Evolutionary conservation across 1,140 invertebrate genomes (phyloP).

Genomic region (Drosophila mauritiana): DNA sequence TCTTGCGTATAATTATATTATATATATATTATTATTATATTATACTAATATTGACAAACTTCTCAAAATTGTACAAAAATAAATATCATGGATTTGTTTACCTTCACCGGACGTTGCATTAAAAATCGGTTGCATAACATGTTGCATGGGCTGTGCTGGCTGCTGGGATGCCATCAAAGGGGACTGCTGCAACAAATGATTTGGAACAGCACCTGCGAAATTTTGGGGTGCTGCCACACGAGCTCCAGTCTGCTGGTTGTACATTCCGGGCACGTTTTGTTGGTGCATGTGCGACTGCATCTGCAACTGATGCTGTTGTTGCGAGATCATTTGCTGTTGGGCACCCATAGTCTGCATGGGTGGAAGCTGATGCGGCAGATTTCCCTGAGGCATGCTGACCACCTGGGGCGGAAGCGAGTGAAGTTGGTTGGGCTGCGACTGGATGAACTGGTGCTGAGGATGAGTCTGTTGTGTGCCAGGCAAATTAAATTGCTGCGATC

Average conservation of each 20-base stretch:
- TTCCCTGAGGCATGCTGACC: constrained; percentile 40
- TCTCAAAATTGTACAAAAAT: neutral
- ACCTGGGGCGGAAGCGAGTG: constrained; percentile 49
- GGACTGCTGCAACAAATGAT: constrained; percentile 70
- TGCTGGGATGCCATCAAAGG: constrained; percentile 59
- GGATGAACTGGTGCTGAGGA: constrained; percentile 58
- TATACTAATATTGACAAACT: neutral
- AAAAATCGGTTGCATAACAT: constrained; percentile 69
- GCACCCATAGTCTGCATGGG: constrained; percentile 55
- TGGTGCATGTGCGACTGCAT: constrained; percentile 61
- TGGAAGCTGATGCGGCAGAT: constrained; percentile 48
- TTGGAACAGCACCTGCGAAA: constrained; percentile 50
- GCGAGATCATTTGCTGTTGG: constrained; percentile 58
- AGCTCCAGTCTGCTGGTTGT: constrained; percentile 56
- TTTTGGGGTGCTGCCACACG: constrained; percentile 31
- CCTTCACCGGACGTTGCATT: constrained; percentile 65
- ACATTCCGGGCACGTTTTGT: constrained; percentile 45
- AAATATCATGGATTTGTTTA: constrained; percentile 6
- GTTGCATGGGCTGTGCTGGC: constrained; percentile 61
- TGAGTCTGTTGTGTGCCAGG: constrained; percentile 46
- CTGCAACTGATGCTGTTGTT: constrained; percentile 64
- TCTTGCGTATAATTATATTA: neutral
- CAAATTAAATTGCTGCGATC: constrained; percentile 58
- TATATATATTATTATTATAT: too few relatives aligned
- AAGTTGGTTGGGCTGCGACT: constrained; percentile 56